Conservation (phyloP, 2,797 vertebrate species). For the Triplophysa yarkandensis region DNA sequence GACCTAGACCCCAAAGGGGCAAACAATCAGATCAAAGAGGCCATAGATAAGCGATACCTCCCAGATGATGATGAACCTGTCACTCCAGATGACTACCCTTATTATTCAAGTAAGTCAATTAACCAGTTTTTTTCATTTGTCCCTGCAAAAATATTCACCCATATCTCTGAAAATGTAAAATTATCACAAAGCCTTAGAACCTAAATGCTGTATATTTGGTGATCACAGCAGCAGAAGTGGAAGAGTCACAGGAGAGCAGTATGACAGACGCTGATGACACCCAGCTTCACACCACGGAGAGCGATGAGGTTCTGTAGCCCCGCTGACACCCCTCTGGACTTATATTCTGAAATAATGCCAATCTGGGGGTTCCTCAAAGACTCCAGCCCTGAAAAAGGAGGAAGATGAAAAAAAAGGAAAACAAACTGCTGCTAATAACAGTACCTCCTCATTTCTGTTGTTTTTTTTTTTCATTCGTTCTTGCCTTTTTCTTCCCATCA, state of each 20-base stretch:
- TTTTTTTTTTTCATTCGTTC: constrained; percentile 44
- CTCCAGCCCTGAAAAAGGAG: constrained; percentile 54
- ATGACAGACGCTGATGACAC: constrained; percentile 97
- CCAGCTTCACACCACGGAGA: constrained; percentile 94
- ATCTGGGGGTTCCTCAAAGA: constrained; percentile 47
- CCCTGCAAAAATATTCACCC: background rate
- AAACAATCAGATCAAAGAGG: constrained; percentile 99
- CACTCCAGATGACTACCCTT: constrained; percentile 80
- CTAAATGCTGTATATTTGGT: background rate
- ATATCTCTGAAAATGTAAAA: background rate
- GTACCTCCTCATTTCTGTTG: constrained; percentile 63
- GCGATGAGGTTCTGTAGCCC: constrained; percentile 90
- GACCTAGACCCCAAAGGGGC: constrained; percentile 98
- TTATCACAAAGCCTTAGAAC: background rate
- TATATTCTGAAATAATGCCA: constrained; percentile 45
- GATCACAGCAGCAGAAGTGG: constrained; percentile 79
- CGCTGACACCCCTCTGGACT: constrained; percentile 47
- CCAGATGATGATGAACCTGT: constrained; percentile 94
- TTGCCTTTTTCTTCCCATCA: constrained; percentile 6
- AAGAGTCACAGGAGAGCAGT: constrained; percentile 93
- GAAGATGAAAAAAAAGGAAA: constrained; percentile 57
- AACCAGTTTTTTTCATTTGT: too few relatives aligned
- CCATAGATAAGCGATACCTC: constrained; percentile 96
- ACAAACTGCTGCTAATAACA: constrained; percentile 70
- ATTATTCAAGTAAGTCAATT: constrained; percentile 71